Evolutionary conservation across 2,113 vertebrate species (phyloP), one percentile per base, ranked within the genome.

Genomic region (Sakesphorus luctuosus): DNA sequence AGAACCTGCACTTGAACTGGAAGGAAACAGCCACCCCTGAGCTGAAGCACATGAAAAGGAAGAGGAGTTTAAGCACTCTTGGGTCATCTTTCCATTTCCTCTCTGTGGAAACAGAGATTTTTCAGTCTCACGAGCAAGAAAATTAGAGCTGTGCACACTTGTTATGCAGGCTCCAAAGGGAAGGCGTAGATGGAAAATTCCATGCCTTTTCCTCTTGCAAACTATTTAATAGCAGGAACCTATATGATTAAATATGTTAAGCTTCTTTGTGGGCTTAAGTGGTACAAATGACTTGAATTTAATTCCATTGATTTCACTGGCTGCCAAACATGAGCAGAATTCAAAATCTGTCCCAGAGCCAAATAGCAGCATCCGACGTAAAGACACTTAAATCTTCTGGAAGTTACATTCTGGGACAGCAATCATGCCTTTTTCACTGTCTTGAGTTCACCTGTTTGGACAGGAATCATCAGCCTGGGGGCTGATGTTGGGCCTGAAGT

Each of bases 221-320:
- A 23, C 35, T 79, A 12, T 71, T 77, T 67, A 26, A 84, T 58
- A 56, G 35, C 23, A 69, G 52, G 72, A 71, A 84, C 35, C 74
- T 59, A 8, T 87, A 63, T 84, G 73, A 69, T 91, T 89, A 92
- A 89, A 26, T 87, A 90, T 40, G 59, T 84, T 94, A 92, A 93
- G 89, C 91, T 75, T 43, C 84, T 94, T 78, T 78, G 53, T 50
- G 68, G 47, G 47, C 47, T 93, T 80, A 76, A 85, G 40, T 31
- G 17, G 33, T 35, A 63, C 58, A 94, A 92, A 79, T 40, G 13
- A 67, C 56, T 92, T 63, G 58, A 53, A 18, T 87, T 82, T 53
- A 56, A 76, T 69, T 74, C 63, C 68, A 31, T 75, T 86, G 65
- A 88, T 92, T 92, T 69, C 10, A 0, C 43, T 47, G 66, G 40